These are phyloP conservation scores for Ligdia adustata DNA, from an alignment of 2,888 invertebrate genomes.

Conservation along the genomic window DNA sequence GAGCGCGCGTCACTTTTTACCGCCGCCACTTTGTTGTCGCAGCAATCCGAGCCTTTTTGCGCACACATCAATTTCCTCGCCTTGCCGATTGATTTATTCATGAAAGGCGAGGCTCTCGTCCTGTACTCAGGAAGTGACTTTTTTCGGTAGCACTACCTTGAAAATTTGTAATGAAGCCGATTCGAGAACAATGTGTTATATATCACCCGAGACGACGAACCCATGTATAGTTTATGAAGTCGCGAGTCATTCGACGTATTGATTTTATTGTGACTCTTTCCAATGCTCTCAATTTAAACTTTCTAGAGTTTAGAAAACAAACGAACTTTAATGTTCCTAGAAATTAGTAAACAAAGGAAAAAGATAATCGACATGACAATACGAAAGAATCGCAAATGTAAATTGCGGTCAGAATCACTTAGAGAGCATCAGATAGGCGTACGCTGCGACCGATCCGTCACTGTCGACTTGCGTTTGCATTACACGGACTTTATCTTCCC, in stretches of 20 bases:
- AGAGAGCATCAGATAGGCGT: slow-evolving; percentile 81
- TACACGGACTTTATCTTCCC: slow-evolving; percentile 79
- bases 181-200: slow-evolving; percentile 80
- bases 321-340: slow-evolving; percentile 9
- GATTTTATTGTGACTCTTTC: slow-evolving; percentile 7
- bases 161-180: slow-evolving; percentile 80
- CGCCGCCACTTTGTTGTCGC: slow-evolving; percentile 78
- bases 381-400: slow-evolving; percentile 76
- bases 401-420: slow-evolving; percentile 79
- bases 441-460: slow-evolving; percentile 80
- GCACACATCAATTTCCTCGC: slow-evolving; percentile 82
- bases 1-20: slow-evolving; percentile 74
- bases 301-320: background rate
- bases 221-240: slow-evolving; percentile 16
- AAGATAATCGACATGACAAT: slow-evolving; percentile 71
- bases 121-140: slow-evolving; percentile 79
- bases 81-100: slow-evolving; percentile 81
- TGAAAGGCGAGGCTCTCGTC: slow-evolving; percentile 68
- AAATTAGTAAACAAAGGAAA: slow-evolving; percentile 62
- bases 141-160: slow-evolving; percentile 68
- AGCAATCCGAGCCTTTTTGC: slow-evolving; percentile 74
- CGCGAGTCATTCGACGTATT: background rate
- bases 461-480: slow-evolving; percentile 80
- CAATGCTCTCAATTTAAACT: too few relatives aligned
- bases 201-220: slow-evolving; percentile 58